Conservation (phyloP, 2,113 vertebrate species). For the Hemiprocne comata region DNA sequence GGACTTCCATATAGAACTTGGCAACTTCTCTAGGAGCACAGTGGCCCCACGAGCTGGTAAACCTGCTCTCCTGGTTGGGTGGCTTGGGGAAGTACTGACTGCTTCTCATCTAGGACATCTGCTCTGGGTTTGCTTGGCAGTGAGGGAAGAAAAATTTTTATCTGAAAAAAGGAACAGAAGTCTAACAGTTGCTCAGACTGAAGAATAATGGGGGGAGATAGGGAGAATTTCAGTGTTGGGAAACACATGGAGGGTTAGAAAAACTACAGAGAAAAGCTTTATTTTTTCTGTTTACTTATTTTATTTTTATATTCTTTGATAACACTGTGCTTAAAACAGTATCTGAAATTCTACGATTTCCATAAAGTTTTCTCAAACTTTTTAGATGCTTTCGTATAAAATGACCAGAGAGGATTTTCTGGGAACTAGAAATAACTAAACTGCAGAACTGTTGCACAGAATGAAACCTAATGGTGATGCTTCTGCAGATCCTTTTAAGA, state of each 20-base stretch:
- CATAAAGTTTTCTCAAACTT: not conserved
- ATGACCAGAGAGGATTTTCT: not conserved
- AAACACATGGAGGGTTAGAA: not conserved
- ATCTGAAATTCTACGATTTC: not conserved
- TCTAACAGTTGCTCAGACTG: not conserved
- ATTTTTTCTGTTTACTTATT: not conserved
- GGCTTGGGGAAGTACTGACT: not conserved
- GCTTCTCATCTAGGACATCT: not conserved
- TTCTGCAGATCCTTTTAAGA: not conserved
- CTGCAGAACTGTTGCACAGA: not conserved
- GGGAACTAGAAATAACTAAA: not conserved
- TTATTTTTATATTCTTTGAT: not conserved
- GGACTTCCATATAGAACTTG: not conserved
- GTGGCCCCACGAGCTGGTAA: accelerated
- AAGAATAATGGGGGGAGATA: not conserved
- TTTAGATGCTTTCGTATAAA: not conserved
- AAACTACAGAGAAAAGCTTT: not conserved
- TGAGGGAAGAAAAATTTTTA: not conserved
- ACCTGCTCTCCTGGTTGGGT: accelerated
- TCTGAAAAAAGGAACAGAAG: not conserved
- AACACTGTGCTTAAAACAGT: not conserved
- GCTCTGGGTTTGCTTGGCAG: not conserved
- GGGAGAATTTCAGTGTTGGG: not conserved
- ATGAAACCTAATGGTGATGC: not conserved
- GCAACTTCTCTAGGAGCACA: not conserved